Base-by-base conservation (phyloP, 2,113 vertebrate genomes). In the Rhinogobius similis region DNA sequence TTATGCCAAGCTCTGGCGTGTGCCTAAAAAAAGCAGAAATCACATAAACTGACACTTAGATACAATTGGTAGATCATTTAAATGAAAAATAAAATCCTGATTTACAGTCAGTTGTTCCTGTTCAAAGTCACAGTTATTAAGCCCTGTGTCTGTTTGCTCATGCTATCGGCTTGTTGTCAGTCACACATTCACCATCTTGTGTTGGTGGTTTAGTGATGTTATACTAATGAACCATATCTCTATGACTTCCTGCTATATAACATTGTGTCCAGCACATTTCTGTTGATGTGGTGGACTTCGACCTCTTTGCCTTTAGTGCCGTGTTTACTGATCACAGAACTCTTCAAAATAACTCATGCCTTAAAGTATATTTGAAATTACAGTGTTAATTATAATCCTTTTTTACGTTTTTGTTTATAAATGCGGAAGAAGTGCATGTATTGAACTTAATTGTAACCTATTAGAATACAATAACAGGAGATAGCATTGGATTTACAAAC, bases 1-100 rank as follows among this genome's bases (percentile, higher is more conserved):
- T 87, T 92, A 75, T 96, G 96, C 96, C 96, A 99, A 12, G 93
- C 94, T 88, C 92, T 93, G 9, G 96, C 94, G 26, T 99, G 98
- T 74, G 97, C 98, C 98, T 99, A 88, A 72, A 84, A n/a, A 78
- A 73, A 18, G 76, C 10, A 80, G 20, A 12, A 69, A 6, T 75
- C 5, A 73, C 11, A 62, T 46, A 24, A 11, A 69, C 3, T 23
- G n/a, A 41, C 12, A 13, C 39, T 39, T 39, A 11, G 39, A 36
- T 36, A n/a, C n/a, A n/a, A n/a, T n/a, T n/a, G n/a, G n/a, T n/a
- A n/a, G n/a, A n/a, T n/a, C n/a, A n/a, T n/a, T n/a, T n/a, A n/a
- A n/a, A n/a, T n/a, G n/a, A n/a, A n/a, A n/a, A n/a, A n/a, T n/a
- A n/a, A n/a, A n/a, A n/a, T n/a, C n/a, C n/a, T n/a, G n/a, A n/a